Conservation (phyloP, 2,888 invertebrate genomes). For the Chrysodeixis includens region DNA sequence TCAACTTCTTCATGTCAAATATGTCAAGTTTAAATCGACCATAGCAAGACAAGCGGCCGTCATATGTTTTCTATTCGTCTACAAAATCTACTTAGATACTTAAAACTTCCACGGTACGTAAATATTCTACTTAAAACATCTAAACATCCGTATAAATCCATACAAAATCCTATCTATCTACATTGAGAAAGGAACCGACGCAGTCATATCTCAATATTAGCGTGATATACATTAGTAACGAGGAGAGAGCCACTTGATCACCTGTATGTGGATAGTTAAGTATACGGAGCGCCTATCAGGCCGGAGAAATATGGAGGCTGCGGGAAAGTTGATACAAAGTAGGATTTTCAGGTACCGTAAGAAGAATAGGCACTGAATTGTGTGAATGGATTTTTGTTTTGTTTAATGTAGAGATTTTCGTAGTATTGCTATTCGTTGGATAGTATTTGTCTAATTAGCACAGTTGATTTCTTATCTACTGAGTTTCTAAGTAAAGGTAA, state of each 20-base stretch:
- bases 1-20: neutral
- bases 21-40: neutral
- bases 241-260: conserved; percentile 65
- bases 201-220: conserved; percentile 7
- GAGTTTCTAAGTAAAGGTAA: neutral
- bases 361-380: conserved; percentile 59
- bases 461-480: neutral
- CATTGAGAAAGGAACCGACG: conserved; percentile 5
- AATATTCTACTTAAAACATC: neutral
- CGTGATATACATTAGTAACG: conserved; percentile 38
- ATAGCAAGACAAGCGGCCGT: neutral
- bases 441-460: too few species aligned
- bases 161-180: neutral
- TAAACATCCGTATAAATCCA: neutral
- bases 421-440: too few species aligned
- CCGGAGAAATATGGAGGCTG: conserved; percentile 84
- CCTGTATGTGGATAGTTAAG: conserved; percentile 76
- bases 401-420: neutral
- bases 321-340: conserved; percentile 86
- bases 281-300: conserved; percentile 74
- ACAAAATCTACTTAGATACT: neutral
- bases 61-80: neutral
- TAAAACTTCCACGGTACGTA: neutral
- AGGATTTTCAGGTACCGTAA: conserved; percentile 83
- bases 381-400: conserved; percentile 14